A percentile compares a stretch with the other conserved stretches of the same genome.
phyloP scores from a whole-genome alignment of 2,113 vertebrate species.

The Menidia beryllina region DNA sequence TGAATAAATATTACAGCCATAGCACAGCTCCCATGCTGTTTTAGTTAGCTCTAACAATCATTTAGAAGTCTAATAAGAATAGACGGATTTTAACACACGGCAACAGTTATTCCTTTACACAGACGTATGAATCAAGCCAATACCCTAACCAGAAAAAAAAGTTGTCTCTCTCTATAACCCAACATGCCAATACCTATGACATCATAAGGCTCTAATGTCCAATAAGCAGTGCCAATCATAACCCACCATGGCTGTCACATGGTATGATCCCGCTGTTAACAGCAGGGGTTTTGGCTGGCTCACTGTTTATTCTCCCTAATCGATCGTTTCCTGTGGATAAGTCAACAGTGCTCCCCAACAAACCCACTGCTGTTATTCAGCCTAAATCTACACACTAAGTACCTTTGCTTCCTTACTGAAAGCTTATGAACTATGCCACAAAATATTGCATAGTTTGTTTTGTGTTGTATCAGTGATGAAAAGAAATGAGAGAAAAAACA shows the following conservation, averaged over 20 bases:
- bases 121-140: background rate
- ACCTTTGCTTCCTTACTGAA: conserved; percentile 22
- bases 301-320: conserved; percentile 75
- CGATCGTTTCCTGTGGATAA: conserved; percentile 73
- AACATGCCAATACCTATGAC: conserved; percentile 43
- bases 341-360: conserved; percentile 65
- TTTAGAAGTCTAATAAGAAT: conserved; percentile 21
- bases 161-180: conserved; percentile 8
- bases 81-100: conserved; percentile 6
- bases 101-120: background rate
- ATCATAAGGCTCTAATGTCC: conserved; percentile 52
- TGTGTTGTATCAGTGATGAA: conserved; percentile 18
- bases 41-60: background rate
- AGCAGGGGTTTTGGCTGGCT: conserved; percentile 59
- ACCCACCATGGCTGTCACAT: conserved; percentile 68
- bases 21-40: background rate
- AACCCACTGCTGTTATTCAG: conserved; percentile 73
- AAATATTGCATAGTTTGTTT: conserved; percentile 18
- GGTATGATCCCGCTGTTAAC: conserved; percentile 59
- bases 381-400: conserved; percentile 56
- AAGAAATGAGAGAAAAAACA: background rate
- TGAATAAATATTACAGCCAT: conserved; percentile 6
- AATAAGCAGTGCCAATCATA: conserved; percentile 71
- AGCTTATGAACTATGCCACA: conserved; percentile 1
- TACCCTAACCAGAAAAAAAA: conserved; percentile 16